Evolutionary conservation across 1,140 invertebrate genomes (phyloP), one percentile per base, ranked within the genome.

Genomic region (Conus betulinus): DNA sequence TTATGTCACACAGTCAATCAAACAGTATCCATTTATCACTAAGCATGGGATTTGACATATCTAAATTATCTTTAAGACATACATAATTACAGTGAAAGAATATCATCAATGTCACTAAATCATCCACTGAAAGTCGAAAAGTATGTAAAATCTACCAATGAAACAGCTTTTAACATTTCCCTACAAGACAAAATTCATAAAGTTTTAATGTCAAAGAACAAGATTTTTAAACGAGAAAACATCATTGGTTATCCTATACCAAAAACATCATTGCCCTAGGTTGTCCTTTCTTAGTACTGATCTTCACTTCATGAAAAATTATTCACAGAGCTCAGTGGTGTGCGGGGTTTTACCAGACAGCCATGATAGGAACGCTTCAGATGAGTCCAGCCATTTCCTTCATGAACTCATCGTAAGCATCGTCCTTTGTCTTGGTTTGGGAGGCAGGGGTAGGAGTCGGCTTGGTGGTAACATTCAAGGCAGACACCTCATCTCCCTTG

Each of bases 331-430:
- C 0, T 71, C 11, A 71, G 60, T 20, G 11, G 67, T 71, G 67
- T 71, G 67, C 15, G 20, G 23, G 11, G 11, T n/a, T 71, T 71
- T n/a, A 23, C 67, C 20, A 71, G 23, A 79, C 8, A 79, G 6
- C 78, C 11, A 11, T 51, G 27, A 51, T 51, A 39, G 17, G 15
- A 13, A 51, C 52, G 15, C 39, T n/a, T 94, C 92, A 99, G 93
- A 99, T 96, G 52, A 99, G 95, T 74, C 97, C 98, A 95, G 99
- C 97, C 98, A 99, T 99, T 96, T 99, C 99, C 95, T 97, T 97
- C 98, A 99, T 99, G 95, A 99, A 99, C 94, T 98, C 98, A 96
- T 98, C 97, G 93, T 99, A 99, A 63, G 98, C 99, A 94, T 99
- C 98, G 94, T 99, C 99, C 95, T 99, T 99, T 67, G 97, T 99